Base-by-base conservation (phyloP, 1,140 invertebrate species). In the Calliopsis andreniformis region DNA sequence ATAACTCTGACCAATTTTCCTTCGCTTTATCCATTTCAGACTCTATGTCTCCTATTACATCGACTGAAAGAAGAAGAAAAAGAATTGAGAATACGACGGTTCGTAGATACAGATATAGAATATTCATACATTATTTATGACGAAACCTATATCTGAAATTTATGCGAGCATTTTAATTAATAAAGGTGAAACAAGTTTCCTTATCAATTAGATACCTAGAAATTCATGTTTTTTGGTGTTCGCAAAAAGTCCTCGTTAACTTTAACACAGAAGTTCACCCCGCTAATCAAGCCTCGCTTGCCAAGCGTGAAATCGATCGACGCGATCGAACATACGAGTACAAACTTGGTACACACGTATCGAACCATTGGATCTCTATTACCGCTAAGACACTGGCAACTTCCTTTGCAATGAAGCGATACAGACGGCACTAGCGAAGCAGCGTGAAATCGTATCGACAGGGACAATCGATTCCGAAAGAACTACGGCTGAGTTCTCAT, bases 401-500 rank as follows among this genome's bases (percentile, higher is more conserved):
- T 43, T 62, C 35, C 69, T 7, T n/a, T 23, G 25, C 59, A 56
- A 59, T 42, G 67, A 47, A 39, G 53, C 62, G 61, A 71, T 42
- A 53, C 14, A 10, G 25, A 3, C 56, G 30, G 20, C 32, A 43
- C 47, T 45, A 25, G 67, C 25, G 76, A 39, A 28, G n/a, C n/a
- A 25, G 43, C 42, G 66, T 56, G 45, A 49, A 20, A 59, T 78
- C 76, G 61, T 71, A 83, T 84, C 77, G 53, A 42, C 28, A 35
- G 45, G 58, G 77, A 83, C 53, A 66, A 79, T 76, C 72, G 69
- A 58, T 71, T 71, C 58, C 61, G 43, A 56, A 68, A 66, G 45
- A 28, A 49, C 63, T 28, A 7, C 30, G n/a, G 16, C 10, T 42
- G 67, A 75, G 77, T 83, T 84, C 80, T 84, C 80, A 80, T 83